Conservation (phyloP, 2,888 invertebrate genomes). For the Erebia epiphron region DNA sequence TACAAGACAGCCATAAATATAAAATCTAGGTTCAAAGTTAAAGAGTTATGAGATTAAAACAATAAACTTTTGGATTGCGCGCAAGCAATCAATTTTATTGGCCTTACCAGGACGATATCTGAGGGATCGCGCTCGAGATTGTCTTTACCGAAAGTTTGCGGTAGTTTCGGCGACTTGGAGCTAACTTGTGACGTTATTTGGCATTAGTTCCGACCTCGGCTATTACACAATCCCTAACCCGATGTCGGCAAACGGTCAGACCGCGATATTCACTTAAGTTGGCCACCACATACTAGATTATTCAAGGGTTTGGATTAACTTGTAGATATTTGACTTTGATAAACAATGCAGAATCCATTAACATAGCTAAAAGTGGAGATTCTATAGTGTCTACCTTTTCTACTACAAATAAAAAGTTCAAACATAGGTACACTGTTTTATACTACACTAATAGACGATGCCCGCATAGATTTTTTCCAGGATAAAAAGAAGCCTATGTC, state of each 20-base stretch:
- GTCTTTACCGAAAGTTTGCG: constrained; percentile 19
- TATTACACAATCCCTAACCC: constrained; percentile 25
- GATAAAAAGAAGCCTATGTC: too few species aligned
- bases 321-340: neutral
- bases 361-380: too few species aligned
- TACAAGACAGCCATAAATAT: neutral
- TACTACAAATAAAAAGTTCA: too few species aligned
- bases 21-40: constrained; percentile 4
- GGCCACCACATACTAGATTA: constrained; percentile 15
- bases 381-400: too few species aligned
- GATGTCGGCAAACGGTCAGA: constrained; percentile 26
- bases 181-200: constrained; percentile 2
- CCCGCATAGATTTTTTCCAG: too few species aligned
- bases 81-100: constrained; percentile 11
- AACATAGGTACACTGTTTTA: too few species aligned
- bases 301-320: neutral
- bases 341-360: neutral
- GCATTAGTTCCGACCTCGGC: constrained; percentile 20
- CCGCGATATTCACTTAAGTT: constrained; percentile 22
- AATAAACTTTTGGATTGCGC: constrained; percentile 17
- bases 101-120: neutral
- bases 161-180: constrained; percentile 13
- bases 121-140: constrained; percentile 14
- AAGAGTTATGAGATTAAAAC: constrained; percentile 8
- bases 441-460: too few species aligned